Evolutionary conservation across 2,113 vertebrate species (phyloP), one percentile per base, ranked within the genome.

Genomic region (Alosa alosa): DNA sequence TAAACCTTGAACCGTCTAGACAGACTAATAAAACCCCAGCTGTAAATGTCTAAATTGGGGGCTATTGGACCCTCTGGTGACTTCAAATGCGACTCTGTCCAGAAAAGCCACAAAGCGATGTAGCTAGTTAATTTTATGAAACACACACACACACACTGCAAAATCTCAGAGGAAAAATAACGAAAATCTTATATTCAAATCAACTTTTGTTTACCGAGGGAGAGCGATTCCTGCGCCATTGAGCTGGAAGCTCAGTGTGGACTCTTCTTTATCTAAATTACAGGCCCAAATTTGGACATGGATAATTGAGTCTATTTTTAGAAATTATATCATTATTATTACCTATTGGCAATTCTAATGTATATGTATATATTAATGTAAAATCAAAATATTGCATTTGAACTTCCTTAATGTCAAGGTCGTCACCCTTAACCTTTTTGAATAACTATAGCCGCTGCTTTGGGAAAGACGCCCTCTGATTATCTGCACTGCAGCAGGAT

Each of bases 1-100:
- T 97, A 99, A 98, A 99, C 97, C 97, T 99, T 98, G 98, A 99
- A 98, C 97, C 96, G 98, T 99, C 98, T 99, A 99, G 98, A 99
- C 98, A 97, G 96, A 96, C 97, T 95, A 96, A 97, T 99, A 98
- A 99, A 78, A 97, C 96, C 90, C 87, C 92, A 96, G 96, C 95
- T 96, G 97, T 97, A 98, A 99, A 98, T 94, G 95, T 95, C 95
- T 97, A 98, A 98, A 99, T 98, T 97, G 95, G 97, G 96, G 97
- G 97, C 97, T 97, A 98, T 98, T 98, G 96, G 95, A 97, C 95
- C 95, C 96, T 96, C 95, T 95, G 94, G 93, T 94, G 93, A 94
- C 93, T 88, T 92, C 94, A 96, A 94, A 94, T 94, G 94, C 95
- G 93, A 95, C 96, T 89, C 96, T 97, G 96, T 95, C 95, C 95